These are phyloP conservation scores for Promerops cafer DNA, from an alignment of 2,113 vertebrate species.

Conservation along the genomic window DNA sequence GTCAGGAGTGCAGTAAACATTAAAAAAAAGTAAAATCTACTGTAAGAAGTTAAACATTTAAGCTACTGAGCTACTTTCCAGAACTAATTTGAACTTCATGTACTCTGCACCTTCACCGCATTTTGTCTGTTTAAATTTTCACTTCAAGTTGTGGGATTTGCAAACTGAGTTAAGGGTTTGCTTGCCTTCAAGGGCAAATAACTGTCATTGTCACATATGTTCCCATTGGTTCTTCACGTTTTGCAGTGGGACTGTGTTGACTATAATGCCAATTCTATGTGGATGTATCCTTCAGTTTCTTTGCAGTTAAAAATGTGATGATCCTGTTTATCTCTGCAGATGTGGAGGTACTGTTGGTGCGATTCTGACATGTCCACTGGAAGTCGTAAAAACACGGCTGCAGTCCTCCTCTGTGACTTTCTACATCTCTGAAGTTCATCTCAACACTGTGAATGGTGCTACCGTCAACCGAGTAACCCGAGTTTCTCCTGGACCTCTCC, in stretches of 20 bases:
- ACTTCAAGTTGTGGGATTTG: background rate
- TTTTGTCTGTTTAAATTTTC: background rate
- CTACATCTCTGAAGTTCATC: constrained; percentile 93
- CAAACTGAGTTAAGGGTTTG: background rate
- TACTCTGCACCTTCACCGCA: background rate
- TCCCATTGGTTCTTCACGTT: background rate
- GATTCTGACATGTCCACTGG: constrained; percentile 96
- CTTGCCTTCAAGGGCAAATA: background rate
- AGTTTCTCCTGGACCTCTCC: constrained; percentile 90
- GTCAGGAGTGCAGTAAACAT: background rate
- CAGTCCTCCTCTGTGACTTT: constrained; percentile 93
- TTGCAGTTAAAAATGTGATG: background rate
- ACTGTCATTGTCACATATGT: accelerated
- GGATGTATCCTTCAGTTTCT: background rate
- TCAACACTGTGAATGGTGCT: constrained; percentile 88
- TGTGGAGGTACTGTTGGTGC: constrained; percentile 98
- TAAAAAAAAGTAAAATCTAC: constrained; percentile 7
- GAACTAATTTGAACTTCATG: background rate
- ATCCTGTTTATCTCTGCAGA: constrained; percentile 62
- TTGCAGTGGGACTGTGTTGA: background rate
- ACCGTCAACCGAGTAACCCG: constrained; percentile 80
- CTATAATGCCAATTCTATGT: background rate
- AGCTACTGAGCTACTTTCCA: background rate
- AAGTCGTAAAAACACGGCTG: constrained; percentile 96
- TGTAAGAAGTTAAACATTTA: constrained; percentile 19